Evolutionary conservation across 1,140 invertebrate genomes (phyloP).

Genomic region (Aplysia californica): DNA sequence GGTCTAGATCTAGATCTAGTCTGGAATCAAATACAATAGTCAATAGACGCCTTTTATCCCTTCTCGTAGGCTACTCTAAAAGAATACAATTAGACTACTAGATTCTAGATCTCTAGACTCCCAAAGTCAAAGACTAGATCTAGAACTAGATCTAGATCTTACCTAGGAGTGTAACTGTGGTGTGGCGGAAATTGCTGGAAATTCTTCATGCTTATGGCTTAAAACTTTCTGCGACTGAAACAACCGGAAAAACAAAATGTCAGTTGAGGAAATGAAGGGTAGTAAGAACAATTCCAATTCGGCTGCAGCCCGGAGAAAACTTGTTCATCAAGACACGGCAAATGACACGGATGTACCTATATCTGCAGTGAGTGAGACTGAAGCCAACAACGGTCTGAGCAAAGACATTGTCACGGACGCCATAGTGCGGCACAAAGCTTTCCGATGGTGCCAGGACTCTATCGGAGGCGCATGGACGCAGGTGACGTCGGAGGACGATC

Average conservation of each 20-base stretch:
- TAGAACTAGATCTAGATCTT: background rate
- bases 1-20: background rate
- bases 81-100: background rate
- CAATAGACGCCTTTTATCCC: background rate
- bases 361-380: too few relatives aligned
- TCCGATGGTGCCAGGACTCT: slow-evolving; percentile 43
- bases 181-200: too few relatives aligned
- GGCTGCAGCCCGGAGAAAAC: background rate
- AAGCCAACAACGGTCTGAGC: background rate
- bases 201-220: background rate
- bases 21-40: background rate
- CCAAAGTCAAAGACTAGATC: background rate
- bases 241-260: background rate
- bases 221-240: background rate
- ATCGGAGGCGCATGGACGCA: slow-evolving; percentile 43
- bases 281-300: background rate
- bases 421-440: slow-evolving; percentile 26
- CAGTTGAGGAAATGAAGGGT: background rate
- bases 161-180: background rate
- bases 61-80: background rate
- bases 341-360: slow-evolving; percentile 17
- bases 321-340: slow-evolving; percentile 1
- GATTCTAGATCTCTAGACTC: background rate
- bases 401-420: slow-evolving; percentile 25
- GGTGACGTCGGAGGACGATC: slow-evolving; percentile 29